A percentile compares a stretch with the other conserved stretches of the same genome.
Conservation (phyloP, 2,113 vertebrate species). For the Thryonomys swinderianus region DNA sequence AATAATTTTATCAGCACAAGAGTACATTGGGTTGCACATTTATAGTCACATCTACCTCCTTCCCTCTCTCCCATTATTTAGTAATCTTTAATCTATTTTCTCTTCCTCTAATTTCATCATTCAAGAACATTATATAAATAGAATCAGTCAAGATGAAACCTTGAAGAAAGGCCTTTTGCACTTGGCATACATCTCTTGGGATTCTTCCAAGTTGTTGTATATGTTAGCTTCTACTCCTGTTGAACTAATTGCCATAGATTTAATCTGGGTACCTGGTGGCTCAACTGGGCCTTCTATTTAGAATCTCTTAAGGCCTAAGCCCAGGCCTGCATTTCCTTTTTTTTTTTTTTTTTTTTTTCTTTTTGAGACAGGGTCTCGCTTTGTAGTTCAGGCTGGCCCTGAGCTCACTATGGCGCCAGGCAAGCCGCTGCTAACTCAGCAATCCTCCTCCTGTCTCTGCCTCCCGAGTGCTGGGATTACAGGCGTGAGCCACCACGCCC, state of each 20-base stretch:
- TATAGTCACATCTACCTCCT: neutral
- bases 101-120: constrained; percentile 20
- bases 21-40: neutral
- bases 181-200: neutral
- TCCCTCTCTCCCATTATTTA: neutral
- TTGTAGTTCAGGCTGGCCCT: too few relatives aligned
- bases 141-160: neutral
- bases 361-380: too few relatives aligned
- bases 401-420: too few relatives aligned
- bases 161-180: neutral
- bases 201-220: neutral
- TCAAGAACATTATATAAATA: constrained; percentile 3
- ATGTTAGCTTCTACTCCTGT: constrained; percentile 19
- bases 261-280: neutral
- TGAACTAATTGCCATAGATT: neutral
- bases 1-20: neutral
- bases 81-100: constrained; percentile 1
- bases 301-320: neutral
- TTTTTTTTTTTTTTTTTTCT: too few relatives aligned
- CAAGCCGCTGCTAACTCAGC: too few relatives aligned
- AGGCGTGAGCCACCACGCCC: too few relatives aligned
- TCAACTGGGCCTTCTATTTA: neutral
- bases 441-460: too few relatives aligned
- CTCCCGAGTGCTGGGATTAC: too few relatives aligned
- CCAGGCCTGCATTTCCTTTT: too few relatives aligned